Evolutionary conservation across 2,888 invertebrate species (phyloP), one percentile per base, ranked within the genome.

Genomic region (Orthonychiurus folsomi): DNA sequence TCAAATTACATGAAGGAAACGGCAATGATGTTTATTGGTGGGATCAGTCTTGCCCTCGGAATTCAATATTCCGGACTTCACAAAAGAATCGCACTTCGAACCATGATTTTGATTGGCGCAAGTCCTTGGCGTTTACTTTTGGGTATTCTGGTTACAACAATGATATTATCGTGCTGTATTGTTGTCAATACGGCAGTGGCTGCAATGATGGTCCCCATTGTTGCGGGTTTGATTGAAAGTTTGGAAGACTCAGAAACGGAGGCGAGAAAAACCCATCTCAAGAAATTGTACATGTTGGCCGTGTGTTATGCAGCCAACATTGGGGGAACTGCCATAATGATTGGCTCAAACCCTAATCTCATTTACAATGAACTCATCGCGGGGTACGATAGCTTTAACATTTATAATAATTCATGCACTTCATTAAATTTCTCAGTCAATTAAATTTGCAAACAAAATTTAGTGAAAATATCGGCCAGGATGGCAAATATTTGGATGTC

Each of bases 131-230:
- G 65, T 1, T 56, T 78, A 27, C 74, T 78, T 73, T 69, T 77
- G 53, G 78, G 78, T 1, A 75, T 78, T 69, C 78, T 79, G 79
- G 37, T 75, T 2, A 77, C 77, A 3, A 79, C 80, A 0, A 78
- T 77, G 75, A 78, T 79, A 65, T 70, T 80, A 55, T 79, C 79
- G 2, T 80, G 79, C 80, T 79, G 79, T 93, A 91, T 93, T 69
- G 62, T 78, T 80, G 63, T 78, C 76, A 65, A 80, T 73, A 79
- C 79, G 1, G 78, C 70, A 1, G 64, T 74, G 1, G 74, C 77
- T n/a, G 77, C 78, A 28, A 75, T 79, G 89, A 93, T 93, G 93
- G 86, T 90, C 65, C 92, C 93, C 0, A 93, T 93, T 67, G 87
- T 91, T 23, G 86, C 88, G 68, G 91, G 91, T 27, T 89, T 92